Percentiles rank a stretch among this genome's conserved stretches.
These are phyloP conservation scores for Hanleya hanleyi DNA, from an alignment of 2,888 invertebrate genomes.

Conservation along the genomic window DNA sequence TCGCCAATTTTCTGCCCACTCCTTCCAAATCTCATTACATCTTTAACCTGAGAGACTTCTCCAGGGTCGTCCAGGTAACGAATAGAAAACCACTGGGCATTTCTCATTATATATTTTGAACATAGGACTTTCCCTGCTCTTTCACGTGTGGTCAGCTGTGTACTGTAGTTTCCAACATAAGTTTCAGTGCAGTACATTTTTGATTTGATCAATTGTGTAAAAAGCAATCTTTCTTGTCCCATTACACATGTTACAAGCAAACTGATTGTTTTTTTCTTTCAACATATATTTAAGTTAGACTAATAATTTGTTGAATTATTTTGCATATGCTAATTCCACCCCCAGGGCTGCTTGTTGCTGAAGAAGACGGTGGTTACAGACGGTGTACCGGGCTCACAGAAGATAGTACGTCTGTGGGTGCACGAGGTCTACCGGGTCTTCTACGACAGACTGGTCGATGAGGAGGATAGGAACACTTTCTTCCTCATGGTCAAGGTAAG, in stretches of 20 bases:
- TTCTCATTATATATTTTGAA: too few relatives aligned
- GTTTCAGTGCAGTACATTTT: too few relatives aligned
- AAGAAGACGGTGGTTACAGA: slow-evolving; percentile 58
- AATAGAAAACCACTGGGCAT: too few relatives aligned
- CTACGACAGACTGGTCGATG: slow-evolving; percentile 71
- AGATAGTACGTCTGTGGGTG: slow-evolving; percentile 69
- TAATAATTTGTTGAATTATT: background rate
- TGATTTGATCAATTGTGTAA: too few relatives aligned
- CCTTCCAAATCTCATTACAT: slow-evolving; percentile 72
- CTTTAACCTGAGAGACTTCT: slow-evolving; percentile 72
- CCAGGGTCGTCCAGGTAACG: slow-evolving; percentile 70
- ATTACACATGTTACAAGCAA: too few relatives aligned
- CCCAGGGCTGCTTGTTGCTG: slow-evolving; percentile 68
- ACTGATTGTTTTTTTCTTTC: background rate
- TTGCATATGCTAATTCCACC: background rate
- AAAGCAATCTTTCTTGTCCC: too few relatives aligned
- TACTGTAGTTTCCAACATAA: too few relatives aligned
- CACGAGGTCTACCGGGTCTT: slow-evolving; percentile 73
- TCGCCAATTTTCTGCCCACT: slow-evolving; percentile 69
- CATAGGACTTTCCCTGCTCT: too few relatives aligned
- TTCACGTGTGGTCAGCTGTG: too few relatives aligned
- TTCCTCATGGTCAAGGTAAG: slow-evolving; percentile 70
- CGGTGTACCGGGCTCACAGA: slow-evolving; percentile 59
- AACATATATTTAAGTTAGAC: background rate
- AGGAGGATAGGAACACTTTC: slow-evolving; percentile 63